A percentile compares a stretch with the other conserved stretches of the same genome.
Evolutionary conservation across 2,888 invertebrate genomes (phyloP).

Genomic region (Elysia crispata): DNA sequence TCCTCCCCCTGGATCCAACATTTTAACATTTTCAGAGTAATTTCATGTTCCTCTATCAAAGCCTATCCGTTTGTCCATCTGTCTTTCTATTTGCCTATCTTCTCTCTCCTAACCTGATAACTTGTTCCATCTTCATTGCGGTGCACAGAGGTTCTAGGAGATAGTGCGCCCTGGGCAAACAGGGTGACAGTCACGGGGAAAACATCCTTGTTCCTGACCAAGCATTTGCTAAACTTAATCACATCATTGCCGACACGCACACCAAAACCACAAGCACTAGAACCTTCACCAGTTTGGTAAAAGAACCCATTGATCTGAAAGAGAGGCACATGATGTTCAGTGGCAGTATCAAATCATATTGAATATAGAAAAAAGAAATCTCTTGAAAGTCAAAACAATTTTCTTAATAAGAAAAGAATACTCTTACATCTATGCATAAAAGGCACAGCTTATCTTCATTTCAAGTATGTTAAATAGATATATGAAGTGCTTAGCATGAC

Average conservation of each 20-base stretch:
- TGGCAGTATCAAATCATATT: neutral
- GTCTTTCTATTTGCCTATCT: no score
- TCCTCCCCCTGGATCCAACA: neutral
- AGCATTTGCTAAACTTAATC: constrained; percentile 61
- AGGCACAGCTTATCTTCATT: no score
- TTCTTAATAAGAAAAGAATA: no score
- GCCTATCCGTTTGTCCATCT: neutral
- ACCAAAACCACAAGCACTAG: constrained; percentile 63
- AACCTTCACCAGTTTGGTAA: constrained; percentile 53
- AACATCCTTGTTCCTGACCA: constrained; percentile 1
- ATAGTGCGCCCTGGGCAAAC: constrained; percentile 52
- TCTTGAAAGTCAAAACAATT: no score
- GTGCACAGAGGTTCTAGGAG: constrained; percentile 54
- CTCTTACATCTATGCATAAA: no score
- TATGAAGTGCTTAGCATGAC: no score
- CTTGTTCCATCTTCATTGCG: constrained; percentile 57
- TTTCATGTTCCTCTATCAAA: no score
- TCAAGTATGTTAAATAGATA: no score
- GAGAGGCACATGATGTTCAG: neutral
- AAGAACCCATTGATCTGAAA: constrained; percentile 55
- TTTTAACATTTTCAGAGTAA: no score
- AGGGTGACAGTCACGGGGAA: constrained; percentile 52
- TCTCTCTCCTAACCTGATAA: constrained; percentile 55
- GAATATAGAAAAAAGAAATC: no score
- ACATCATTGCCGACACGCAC: constrained; percentile 63